These are phyloP conservation scores for Proteles cristata DNA, from an alignment of 2,113 vertebrate species.

Conservation along the genomic window DNA sequence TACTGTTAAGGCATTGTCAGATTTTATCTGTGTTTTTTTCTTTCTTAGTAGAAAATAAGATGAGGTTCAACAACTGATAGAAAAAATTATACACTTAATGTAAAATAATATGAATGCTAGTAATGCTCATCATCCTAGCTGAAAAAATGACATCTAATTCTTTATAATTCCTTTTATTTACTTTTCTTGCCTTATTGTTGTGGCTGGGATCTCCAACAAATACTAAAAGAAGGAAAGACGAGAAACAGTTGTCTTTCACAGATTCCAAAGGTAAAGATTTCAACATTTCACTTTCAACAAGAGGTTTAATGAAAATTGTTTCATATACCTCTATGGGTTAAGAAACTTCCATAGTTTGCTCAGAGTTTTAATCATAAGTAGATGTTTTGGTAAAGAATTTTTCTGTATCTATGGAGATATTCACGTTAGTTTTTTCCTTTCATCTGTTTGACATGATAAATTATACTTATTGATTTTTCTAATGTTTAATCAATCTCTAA, in stretches of 20 bases:
- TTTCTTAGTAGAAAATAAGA: constrained; percentile 28
- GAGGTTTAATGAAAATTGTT: neutral
- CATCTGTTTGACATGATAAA: neutral
- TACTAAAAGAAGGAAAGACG: neutral
- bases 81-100: neutral
- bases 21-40: constrained; percentile 49
- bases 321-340: neutral
- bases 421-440: neutral
- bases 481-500: neutral
- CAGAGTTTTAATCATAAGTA: neutral
- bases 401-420: neutral
- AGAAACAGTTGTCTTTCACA: neutral
- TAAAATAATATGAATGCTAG: constrained; percentile 42
- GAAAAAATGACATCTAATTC: neutral
- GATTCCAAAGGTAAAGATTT: neutral
- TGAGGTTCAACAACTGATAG: neutral
- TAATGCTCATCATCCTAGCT: neutral
- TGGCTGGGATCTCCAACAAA: neutral
- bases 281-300: neutral
- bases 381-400: neutral
- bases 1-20: neutral
- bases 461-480: neutral
- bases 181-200: constrained; percentile 5
- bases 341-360: neutral
- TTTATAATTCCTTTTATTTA: neutral